Percentiles rank a stretch among this genome's conserved stretches.
Conservation (phyloP, 2,888 invertebrate genomes). For the Ornithoptera priamus region DNA sequence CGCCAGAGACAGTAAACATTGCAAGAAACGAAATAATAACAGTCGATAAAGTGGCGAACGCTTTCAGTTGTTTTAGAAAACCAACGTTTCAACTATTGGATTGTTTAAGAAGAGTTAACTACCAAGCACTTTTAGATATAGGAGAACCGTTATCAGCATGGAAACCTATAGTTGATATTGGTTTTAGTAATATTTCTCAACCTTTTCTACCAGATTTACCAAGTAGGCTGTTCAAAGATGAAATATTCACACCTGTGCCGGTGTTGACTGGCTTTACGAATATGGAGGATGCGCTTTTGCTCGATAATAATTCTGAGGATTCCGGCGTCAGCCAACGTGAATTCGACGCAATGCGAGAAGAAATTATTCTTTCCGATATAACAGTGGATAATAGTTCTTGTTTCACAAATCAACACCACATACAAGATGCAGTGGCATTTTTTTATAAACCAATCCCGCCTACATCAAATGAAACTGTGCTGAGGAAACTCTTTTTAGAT, state of each 20-base stretch:
- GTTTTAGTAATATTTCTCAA: conserved; percentile 83
- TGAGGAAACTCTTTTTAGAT: conserved; percentile 84
- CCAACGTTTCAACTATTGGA: conserved; percentile 84
- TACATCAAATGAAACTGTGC: conserved; percentile 79
- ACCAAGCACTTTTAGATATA: conserved; percentile 81
- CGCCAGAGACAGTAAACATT: conserved; percentile 81
- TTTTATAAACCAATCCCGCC: conserved; percentile 86
- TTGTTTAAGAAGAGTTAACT: conserved; percentile 83
- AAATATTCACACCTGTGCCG: conserved; percentile 84
- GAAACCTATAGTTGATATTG: conserved; percentile 89
- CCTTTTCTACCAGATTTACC: conserved; percentile 86
- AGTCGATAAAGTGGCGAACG: conserved; percentile 82
- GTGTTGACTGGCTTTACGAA: conserved; percentile 88
- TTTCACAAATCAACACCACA: conserved; percentile 82
- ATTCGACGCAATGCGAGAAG: conserved; percentile 82
- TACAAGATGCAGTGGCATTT: conserved; percentile 87
- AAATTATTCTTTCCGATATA: conserved; percentile 82
- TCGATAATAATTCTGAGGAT: conserved; percentile 79
- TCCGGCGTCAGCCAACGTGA: conserved; percentile 81
- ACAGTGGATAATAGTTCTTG: conserved; percentile 78
- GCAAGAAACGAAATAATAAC: conserved; percentile 82
- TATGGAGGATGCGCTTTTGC: conserved; percentile 88
- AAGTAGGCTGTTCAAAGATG: conserved; percentile 80
- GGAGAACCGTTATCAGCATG: conserved; percentile 82
- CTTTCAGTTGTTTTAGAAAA: conserved; percentile 84